Percentiles rank a stretch among this genome's conserved stretches.
These are phyloP conservation scores for Zosterops pallidus DNA, from an alignment of 2,113 vertebrate genomes.

Conservation along the genomic window DNA sequence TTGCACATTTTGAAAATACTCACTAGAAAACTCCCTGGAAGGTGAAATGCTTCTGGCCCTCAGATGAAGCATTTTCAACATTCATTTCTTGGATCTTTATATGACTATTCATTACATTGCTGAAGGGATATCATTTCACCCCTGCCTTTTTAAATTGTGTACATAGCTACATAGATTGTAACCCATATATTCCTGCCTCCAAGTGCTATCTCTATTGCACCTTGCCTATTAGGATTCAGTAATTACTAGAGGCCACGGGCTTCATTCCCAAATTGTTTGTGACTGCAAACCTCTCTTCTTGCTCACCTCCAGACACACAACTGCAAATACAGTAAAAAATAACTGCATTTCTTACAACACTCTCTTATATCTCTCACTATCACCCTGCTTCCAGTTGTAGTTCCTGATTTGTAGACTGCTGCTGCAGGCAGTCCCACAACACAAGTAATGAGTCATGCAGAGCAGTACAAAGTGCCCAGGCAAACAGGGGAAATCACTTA, in stretches of 20 bases:
- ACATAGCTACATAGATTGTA: neutral
- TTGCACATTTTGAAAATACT: neutral
- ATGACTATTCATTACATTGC: neutral
- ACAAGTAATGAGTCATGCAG: neutral
- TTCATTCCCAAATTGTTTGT: constrained; percentile 1
- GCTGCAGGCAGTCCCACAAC: neutral
- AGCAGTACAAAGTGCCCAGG: neutral
- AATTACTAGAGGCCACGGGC: neutral
- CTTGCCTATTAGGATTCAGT: neutral
- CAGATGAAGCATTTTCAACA: neutral
- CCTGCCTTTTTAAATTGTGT: neutral
- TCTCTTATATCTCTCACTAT: neutral
- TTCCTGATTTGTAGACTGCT: constrained; percentile 1
- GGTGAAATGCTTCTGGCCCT: neutral
- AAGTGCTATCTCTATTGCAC: neutral
- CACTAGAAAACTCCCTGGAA: neutral
- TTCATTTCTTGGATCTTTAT: neutral
- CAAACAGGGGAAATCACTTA: constrained; percentile 6
- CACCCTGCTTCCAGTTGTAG: neutral
- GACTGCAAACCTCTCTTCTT: neutral
- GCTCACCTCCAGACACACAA: neutral
- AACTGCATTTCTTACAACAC: neutral
- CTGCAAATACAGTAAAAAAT: constrained; percentile 8
- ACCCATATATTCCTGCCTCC: neutral
- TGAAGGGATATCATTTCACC: neutral